Percentiles rank a stretch among this genome's conserved stretches.
Conservation (phyloP, 2,797 vertebrate genomes). For the Eulemur rubriventer region DNA sequence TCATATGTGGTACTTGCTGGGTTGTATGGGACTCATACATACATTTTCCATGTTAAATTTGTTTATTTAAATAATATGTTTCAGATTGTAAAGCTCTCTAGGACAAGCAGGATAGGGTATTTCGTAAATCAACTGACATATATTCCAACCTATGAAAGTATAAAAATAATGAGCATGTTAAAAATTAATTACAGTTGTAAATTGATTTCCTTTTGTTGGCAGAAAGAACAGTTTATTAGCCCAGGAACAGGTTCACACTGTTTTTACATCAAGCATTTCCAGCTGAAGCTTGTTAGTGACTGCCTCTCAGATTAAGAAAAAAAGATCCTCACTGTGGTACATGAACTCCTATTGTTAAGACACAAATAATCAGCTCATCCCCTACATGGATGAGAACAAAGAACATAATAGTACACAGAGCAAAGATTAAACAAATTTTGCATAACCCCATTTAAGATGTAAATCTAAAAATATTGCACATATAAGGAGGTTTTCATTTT, state of each 20-base stretch:
- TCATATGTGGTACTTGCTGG: background rate
- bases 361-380: slow-evolving; percentile 85
- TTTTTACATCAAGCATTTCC: slow-evolving; percentile 85
- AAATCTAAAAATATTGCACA: slow-evolving; percentile 70
- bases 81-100: slow-evolving; percentile 64
- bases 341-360: slow-evolving; percentile 85
- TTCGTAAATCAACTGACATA: slow-evolving; percentile 54
- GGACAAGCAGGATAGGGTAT: slow-evolving; percentile 49
- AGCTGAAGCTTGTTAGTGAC: slow-evolving; percentile 87
- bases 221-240: slow-evolving; percentile 80
- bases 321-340: slow-evolving; percentile 79
- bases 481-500: slow-evolving; percentile 60
- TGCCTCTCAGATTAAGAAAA: slow-evolving; percentile 80
- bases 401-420: slow-evolving; percentile 82
- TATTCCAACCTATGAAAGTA: slow-evolving; percentile 68
- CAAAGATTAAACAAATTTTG: slow-evolving; percentile 82
- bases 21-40: slow-evolving; percentile 23
- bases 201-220: slow-evolving; percentile 81
- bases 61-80: slow-evolving; percentile 66
- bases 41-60: slow-evolving; percentile 56
- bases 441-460: slow-evolving; percentile 70
- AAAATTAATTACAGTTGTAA: slow-evolving; percentile 81
- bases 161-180: slow-evolving; percentile 76
- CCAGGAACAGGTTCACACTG: slow-evolving; percentile 78
- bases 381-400: slow-evolving; percentile 84